phyloP scores from a whole-genome alignment of 2,888 invertebrate species.

The Serrognathus titanus region DNA sequence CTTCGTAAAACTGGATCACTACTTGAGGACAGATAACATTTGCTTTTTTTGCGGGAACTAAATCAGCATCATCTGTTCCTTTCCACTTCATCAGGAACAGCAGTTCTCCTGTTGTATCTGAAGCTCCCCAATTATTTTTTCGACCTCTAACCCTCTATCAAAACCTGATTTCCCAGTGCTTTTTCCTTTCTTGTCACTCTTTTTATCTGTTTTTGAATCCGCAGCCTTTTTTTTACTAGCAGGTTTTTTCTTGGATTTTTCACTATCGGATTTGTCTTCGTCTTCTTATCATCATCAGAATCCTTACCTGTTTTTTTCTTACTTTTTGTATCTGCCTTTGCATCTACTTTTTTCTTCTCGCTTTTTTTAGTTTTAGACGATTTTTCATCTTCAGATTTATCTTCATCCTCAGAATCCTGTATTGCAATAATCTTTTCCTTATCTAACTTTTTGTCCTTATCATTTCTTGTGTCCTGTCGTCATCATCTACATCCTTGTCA shows the following conservation, averaged over 20 bases:
- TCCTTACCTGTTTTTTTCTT: constrained; percentile 15
- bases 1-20: constrained; percentile 59
- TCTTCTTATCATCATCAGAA: constrained; percentile 9
- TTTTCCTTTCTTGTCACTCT: constrained; percentile 11
- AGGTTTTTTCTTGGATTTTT: constrained; percentile 15
- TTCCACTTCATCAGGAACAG: constrained; percentile 96
- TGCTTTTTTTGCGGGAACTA: constrained; percentile 87
- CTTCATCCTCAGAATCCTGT: constrained; percentile 6
- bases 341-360: constrained; percentile 17
- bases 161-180: constrained; percentile 60
- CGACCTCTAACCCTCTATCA: constrained; percentile 76
- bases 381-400: constrained; percentile 17
- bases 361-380: constrained; percentile 4
- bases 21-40: constrained; percentile 91
- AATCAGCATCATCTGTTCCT: constrained; percentile 90
- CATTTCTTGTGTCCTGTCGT: constrained; percentile 9
- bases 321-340: constrained; percentile 6
- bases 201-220: constrained; percentile 13
- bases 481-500: constrained; percentile 4
- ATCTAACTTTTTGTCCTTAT: constrained; percentile 10
- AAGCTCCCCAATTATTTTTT: constrained; percentile 83
- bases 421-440: constrained; percentile 20
- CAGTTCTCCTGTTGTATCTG: constrained; percentile 75
- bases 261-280: constrained; percentile 17
- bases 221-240: constrained; percentile 14